Percentiles rank a stretch among this genome's conserved stretches.
Conservation (phyloP, 2,888 invertebrate species). For the Cerastis leucographa region DNA sequence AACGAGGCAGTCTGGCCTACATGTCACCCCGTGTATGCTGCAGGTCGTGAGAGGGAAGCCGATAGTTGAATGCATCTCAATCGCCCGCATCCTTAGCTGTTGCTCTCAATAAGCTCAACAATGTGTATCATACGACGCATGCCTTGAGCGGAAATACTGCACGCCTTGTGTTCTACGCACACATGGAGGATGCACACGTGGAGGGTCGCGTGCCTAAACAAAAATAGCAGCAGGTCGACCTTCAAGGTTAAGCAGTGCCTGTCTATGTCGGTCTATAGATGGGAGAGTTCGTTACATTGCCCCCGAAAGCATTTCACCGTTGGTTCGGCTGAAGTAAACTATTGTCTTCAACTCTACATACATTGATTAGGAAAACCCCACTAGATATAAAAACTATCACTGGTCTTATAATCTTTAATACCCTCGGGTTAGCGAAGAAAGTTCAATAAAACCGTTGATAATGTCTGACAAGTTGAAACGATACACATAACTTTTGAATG, state of each 20-base stretch:
- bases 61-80: slow-evolving; percentile 34
- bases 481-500: slow-evolving; percentile 11
- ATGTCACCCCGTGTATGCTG: slow-evolving; percentile 8
- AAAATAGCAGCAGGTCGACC: background rate
- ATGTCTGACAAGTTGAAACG: slow-evolving; percentile 12
- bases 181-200: background rate
- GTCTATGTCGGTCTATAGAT: background rate
- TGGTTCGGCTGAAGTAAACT: slow-evolving; percentile 5
- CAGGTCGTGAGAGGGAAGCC: slow-evolving; percentile 33
- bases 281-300: background rate
- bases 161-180: background rate
- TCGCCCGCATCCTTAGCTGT: slow-evolving; percentile 50
- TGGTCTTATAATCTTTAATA: slow-evolving; percentile 23
- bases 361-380: slow-evolving; percentile 34
- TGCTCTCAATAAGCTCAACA: slow-evolving; percentile 39
- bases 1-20: background rate
- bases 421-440: slow-evolving; percentile 23
- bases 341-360: slow-evolving; percentile 5
- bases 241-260: background rate
- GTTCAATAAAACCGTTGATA: slow-evolving; percentile 40
- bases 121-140: background rate
- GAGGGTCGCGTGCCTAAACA: background rate
- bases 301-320: background rate
- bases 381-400: slow-evolving; percentile 22
- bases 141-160: slow-evolving; percentile 8